Base-by-base conservation (phyloP, 2,888 invertebrate genomes). In the Biston betularia region DNA sequence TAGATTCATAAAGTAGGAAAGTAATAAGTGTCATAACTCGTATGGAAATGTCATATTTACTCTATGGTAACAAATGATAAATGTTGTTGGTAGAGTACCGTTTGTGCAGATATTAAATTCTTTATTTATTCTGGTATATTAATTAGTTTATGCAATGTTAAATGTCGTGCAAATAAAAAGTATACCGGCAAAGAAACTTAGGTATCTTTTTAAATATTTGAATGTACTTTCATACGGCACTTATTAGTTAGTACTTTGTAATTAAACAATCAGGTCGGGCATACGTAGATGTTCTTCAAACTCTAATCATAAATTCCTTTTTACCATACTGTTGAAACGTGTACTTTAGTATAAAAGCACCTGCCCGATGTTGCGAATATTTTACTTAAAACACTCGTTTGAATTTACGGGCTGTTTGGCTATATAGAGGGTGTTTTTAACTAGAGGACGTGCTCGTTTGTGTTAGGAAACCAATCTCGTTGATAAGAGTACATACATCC, bases 401-500 rank as follows among this genome's bases (percentile, higher is more conserved):
- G 78, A 80, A 79, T 78, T 80, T 76, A 75, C 73, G 73, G 66
- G 65, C 72, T 68, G 63, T 70, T 72, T 64, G 64, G 65, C 65
- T 70, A 65, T 69, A 72, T 65, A 63, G 56, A 60, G 70, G 65
- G 74, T 81, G 80, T 84, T 84, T 85, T 84, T 84, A 81, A 82
- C 79, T 82, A 81, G 79, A 78, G 78, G 78, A 75, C 77, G 76
- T 71, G 78, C 75, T 73, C 77, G 80, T 81, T 81, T 83, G 82
- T 83, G 82, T 82, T 78, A 80, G 79, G 73, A 82, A 88, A 84
- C 82, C 87, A 87, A 88, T 88, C 85, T 86, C 83, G 79, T 83
- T 85, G 85, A 85, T 85, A 85, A 81, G 50, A 67, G 68, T 68
- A 64, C 64, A 56, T 61, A 61, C 64, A 84, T 87, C 88, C 88